These are phyloP conservation scores for Zaprionus vittiger DNA, from an alignment of 1,140 invertebrate species.

Conservation along the genomic window DNA sequence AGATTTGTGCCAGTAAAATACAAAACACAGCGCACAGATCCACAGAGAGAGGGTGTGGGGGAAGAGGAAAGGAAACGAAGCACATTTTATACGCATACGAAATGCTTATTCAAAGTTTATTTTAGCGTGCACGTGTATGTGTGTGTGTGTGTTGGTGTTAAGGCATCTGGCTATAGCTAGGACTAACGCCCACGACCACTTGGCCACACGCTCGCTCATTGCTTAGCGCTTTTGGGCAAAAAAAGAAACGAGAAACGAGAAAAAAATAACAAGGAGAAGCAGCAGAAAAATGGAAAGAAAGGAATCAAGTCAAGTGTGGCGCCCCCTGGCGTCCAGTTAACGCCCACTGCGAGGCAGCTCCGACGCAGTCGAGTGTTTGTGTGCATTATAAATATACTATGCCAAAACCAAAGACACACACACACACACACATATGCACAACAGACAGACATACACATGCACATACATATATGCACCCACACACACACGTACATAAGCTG, in stretches of 20 bases:
- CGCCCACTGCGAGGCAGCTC: constrained; percentile 35
- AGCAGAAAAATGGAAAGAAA: constrained; percentile 49
- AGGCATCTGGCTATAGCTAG: constrained; percentile 49
- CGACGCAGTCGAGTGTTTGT: constrained; percentile 62
- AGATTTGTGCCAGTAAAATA: constrained; percentile 70
- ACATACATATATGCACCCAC: constrained; percentile 1
- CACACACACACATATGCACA: constrained; percentile 2
- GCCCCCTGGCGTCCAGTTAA: constrained; percentile 50
- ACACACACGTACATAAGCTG: neutral
- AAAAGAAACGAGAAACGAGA: neutral
- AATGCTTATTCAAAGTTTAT: constrained; percentile 83
- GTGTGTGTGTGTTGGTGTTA: constrained; percentile 29
- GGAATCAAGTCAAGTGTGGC: constrained; percentile 75
- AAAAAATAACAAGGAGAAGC: constrained; percentile 8
- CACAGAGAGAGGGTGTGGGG: neutral
- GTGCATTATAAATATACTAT: constrained; percentile 78
- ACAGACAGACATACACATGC: neutral
- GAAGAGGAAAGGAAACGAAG: neutral
- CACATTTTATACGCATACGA: constrained; percentile 60
- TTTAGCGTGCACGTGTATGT: constrained; percentile 51
- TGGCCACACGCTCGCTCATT: constrained; percentile 53
- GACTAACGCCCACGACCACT: constrained; percentile 48
- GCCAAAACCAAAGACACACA: constrained; percentile 42
- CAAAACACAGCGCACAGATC: constrained; percentile 40
- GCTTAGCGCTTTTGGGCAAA: constrained; percentile 56